Conservation (phyloP, 2,113 vertebrate species). For the Mobula birostris region DNA sequence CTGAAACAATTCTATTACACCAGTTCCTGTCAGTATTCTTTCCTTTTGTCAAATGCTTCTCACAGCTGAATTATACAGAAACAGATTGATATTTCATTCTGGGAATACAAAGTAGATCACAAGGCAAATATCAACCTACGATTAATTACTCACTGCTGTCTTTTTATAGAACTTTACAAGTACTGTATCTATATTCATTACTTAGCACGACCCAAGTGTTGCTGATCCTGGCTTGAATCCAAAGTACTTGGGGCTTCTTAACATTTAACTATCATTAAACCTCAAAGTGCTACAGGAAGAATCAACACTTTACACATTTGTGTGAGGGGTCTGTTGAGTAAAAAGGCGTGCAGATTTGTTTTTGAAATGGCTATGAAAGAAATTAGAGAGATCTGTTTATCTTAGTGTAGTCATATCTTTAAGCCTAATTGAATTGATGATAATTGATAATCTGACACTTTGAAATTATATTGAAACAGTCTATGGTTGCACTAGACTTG, state of each 20-base stretch:
- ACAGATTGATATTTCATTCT: constrained; percentile 13
- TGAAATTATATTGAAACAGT: background rate
- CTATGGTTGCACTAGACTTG: too few relatives aligned
- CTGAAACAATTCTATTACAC: background rate
- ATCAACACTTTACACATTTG: background rate
- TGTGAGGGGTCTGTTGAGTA: background rate
- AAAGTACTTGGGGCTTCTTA: constrained; percentile 8
- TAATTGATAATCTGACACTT: background rate
- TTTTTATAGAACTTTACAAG: constrained; percentile 13
- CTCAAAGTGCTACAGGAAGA: background rate
- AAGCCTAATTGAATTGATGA: background rate
- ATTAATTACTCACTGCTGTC: constrained; percentile 26
- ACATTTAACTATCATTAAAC: background rate
- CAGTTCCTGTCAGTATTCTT: background rate
- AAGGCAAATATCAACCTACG: background rate
- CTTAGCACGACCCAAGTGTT: background rate
- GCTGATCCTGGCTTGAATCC: background rate
- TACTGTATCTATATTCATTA: constrained; percentile 11
- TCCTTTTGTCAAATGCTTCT: background rate
- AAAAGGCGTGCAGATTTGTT: background rate
- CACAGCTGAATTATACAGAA: background rate
- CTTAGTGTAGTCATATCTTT: too few relatives aligned
- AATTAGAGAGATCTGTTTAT: background rate
- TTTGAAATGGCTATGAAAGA: background rate
- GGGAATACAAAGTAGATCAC: constrained; percentile 24